These are phyloP conservation scores for Agriotes lineatus DNA, from an alignment of 2,888 invertebrate genomes.

Conservation along the genomic window DNA sequence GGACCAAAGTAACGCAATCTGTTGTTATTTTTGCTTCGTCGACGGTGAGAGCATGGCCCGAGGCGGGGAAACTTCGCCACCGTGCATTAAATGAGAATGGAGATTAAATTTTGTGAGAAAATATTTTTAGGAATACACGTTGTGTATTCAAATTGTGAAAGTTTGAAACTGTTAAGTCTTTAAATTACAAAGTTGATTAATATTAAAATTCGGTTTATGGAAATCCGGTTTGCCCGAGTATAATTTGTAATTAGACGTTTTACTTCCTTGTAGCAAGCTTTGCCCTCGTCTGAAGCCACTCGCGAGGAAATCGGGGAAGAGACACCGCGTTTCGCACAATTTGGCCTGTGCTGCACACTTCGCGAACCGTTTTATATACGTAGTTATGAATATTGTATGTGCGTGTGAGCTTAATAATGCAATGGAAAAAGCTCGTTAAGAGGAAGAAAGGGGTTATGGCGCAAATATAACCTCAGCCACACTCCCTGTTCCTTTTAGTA, in stretches of 20 bases:
- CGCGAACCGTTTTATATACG: background rate
- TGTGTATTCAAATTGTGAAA: constrained; percentile 54
- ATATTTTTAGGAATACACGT: constrained; percentile 51
- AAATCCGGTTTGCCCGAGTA: constrained; percentile 41
- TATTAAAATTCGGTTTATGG: constrained; percentile 52
- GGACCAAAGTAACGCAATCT: constrained; percentile 45
- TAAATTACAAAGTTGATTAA: constrained; percentile 53
- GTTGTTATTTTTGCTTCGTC: constrained; percentile 48
- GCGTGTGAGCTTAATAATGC: constrained; percentile 7
- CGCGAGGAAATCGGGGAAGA: background rate
- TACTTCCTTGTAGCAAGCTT: constrained; percentile 12
- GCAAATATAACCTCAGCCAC: background rate
- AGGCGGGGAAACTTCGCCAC: constrained; percentile 47
- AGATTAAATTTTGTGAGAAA: constrained; percentile 51
- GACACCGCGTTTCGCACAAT: background rate
- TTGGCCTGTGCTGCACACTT: background rate
- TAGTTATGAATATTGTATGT: constrained; percentile 14
- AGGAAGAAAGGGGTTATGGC: background rate
- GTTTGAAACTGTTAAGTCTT: constrained; percentile 51
- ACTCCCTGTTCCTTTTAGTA: no score
- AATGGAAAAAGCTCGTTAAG: constrained; percentile 16
- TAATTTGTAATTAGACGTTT: constrained; percentile 37
- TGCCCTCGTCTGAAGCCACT: constrained; percentile 1
- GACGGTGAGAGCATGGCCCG: constrained; percentile 43
- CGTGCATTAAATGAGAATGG: constrained; percentile 44